These are phyloP conservation scores for Acanthaster planci DNA, from an alignment of 35 echinoderm and acorn worm genomes.

Conservation along the genomic window DNA sequence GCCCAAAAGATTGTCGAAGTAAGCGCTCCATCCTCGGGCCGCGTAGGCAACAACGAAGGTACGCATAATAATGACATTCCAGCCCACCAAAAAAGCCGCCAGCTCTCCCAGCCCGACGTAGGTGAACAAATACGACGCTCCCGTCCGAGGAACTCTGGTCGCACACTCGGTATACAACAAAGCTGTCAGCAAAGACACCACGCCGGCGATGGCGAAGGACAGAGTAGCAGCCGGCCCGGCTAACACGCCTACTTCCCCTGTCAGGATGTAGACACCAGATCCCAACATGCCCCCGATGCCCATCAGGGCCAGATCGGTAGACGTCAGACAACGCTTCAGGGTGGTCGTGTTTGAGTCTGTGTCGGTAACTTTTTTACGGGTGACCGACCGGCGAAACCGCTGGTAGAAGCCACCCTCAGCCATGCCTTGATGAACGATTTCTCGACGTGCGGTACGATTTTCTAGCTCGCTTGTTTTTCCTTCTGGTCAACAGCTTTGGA, in stretches of 20 bases:
- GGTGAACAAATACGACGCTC: slow-evolving; percentile 31
- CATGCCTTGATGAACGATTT: too few species aligned
- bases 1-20: slow-evolving; percentile 48
- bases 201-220: slow-evolving; percentile 22
- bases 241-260: slow-evolving; percentile 25
- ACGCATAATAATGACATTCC: slow-evolving; percentile 30
- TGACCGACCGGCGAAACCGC: too few species aligned
- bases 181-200: slow-evolving; percentile 30
- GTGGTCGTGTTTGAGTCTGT: not conserved
- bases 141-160: slow-evolving; percentile 16
- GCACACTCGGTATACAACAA: slow-evolving; percentile 39
- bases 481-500: too few species aligned
- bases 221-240: slow-evolving; percentile 3
- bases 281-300: slow-evolving; percentile 38
- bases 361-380: not conserved
- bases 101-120: slow-evolving; percentile 44
- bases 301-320: slow-evolving; percentile 30
- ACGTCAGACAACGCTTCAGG: slow-evolving; percentile 33
- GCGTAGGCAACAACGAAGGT: not conserved
- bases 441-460: too few species aligned
- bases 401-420: too few species aligned
- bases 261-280: slow-evolving; percentile 36
- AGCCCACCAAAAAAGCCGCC: slow-evolving; percentile 42
- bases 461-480: too few species aligned
- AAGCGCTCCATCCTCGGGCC: slow-evolving; percentile 46